These are phyloP conservation scores for Calliopum simillimum DNA, from an alignment of 2,888 invertebrate genomes.

Conservation along the genomic window DNA sequence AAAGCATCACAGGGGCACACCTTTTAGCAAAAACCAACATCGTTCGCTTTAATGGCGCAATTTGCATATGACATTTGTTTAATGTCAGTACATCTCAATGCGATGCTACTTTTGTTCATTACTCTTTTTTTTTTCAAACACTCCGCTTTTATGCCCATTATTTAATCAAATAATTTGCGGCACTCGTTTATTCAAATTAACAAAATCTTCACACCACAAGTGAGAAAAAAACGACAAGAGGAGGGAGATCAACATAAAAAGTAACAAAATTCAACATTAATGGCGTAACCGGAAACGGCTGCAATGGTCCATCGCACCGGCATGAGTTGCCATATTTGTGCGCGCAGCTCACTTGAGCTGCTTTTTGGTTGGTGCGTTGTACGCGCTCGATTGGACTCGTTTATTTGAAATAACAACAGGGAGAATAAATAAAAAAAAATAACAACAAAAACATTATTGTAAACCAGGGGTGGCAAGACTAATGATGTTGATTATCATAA, in stretches of 20 bases:
- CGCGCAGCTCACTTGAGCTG: slow-evolving; percentile 26
- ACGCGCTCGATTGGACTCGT: slow-evolving; percentile 24
- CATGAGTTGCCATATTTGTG: slow-evolving; percentile 15
- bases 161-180: slow-evolving; percentile 31
- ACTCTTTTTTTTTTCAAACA: no score
- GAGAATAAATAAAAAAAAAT: neutral
- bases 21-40: no score
- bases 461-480: slow-evolving; percentile 23
- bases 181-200: slow-evolving; percentile 27
- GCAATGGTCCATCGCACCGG: slow-evolving; percentile 6
- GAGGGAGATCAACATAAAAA: neutral
- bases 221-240: slow-evolving; percentile 8
- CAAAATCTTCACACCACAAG: neutral
- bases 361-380: slow-evolving; percentile 28
- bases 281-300: slow-evolving; percentile 35
- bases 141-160: neutral
- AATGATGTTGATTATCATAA: slow-evolving; percentile 28
- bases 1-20: no score
- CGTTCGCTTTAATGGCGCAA: no score
- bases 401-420: slow-evolving; percentile 23
- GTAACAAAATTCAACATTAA: neutral
- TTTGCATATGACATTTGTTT: no score
- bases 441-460: neutral
- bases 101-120: no score
- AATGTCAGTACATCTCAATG: no score